Percentiles rank a stretch among this genome's conserved stretches.
phyloP scores from a whole-genome alignment of 2,888 invertebrate genomes.

The Lydus trimaculatus region DNA sequence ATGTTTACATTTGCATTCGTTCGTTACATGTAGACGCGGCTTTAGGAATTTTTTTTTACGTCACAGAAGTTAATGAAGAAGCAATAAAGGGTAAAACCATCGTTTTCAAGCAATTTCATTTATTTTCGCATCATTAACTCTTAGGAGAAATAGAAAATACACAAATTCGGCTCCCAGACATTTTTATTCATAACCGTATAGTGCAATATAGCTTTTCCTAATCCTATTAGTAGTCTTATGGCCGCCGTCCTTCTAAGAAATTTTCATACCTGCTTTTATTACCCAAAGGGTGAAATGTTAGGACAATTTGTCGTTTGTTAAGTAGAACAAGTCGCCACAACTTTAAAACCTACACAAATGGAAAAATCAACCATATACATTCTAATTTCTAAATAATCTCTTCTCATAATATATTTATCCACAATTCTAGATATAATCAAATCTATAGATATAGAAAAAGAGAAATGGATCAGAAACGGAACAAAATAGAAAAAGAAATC shows the following conservation, averaged over 20 bases:
- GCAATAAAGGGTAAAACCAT: no score
- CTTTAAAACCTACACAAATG: neutral
- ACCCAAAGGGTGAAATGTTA: no score
- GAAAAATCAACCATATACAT: neutral
- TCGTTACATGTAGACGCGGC: no score
- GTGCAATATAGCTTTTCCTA: no score
- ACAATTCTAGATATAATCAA: neutral
- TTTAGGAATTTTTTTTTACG: no score
- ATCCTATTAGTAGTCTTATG: neutral
- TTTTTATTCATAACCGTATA: no score
- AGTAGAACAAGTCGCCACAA: neutral
- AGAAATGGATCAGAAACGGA: neutral
- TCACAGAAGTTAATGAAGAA: no score
- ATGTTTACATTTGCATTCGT: no score
- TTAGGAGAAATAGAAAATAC: neutral
- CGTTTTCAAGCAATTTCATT: no score
- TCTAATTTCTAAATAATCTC: neutral
- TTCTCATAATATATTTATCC: neutral
- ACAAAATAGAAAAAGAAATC: slow-evolving; percentile 35
- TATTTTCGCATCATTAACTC: no score
- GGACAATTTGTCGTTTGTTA: neutral
- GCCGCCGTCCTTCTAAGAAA: neutral
- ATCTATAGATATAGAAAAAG: neutral
- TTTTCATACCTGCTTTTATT: neutral
- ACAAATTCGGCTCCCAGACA: neutral